Percentiles rank a stretch among this genome's conserved stretches.
These are phyloP conservation scores for Daboia siamensis DNA, from an alignment of 2,113 vertebrate species.

Conservation along the genomic window DNA sequence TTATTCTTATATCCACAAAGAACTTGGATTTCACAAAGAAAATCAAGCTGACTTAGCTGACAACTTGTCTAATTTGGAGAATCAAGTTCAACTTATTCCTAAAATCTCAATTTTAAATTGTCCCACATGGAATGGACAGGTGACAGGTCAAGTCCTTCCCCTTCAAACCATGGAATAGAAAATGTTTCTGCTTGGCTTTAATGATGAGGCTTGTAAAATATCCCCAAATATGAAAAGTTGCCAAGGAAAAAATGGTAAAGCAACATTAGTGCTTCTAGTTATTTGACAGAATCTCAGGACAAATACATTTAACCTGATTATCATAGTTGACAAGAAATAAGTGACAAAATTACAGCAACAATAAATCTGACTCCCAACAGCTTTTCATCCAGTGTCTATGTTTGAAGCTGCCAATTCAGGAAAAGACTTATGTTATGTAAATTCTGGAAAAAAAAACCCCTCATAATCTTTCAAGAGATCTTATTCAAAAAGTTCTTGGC, in stretches of 20 bases:
- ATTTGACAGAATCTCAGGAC: background rate
- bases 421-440: background rate
- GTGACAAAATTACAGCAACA: background rate
- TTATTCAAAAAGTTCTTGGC: background rate
- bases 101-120: background rate
- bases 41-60: background rate
- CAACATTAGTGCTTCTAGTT: background rate
- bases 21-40: background rate
- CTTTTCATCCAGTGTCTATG: background rate
- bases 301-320: background rate
- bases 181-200: background rate
- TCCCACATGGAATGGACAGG: background rate
- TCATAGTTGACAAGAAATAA: background rate
- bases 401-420: background rate
- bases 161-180: background rate
- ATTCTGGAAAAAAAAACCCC: background rate
- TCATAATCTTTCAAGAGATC: background rate
- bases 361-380: background rate
- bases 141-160: background rate
- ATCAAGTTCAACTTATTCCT: background rate
- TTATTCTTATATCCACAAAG: background rate
- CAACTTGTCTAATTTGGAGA: background rate
- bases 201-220: background rate
- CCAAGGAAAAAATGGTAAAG: background rate
- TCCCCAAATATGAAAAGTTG: background rate